Percentiles rank a stretch among this genome's conserved stretches.
Evolutionary conservation across 2,888 invertebrate species (phyloP).

Genomic region (Andricus curvator): DNA sequence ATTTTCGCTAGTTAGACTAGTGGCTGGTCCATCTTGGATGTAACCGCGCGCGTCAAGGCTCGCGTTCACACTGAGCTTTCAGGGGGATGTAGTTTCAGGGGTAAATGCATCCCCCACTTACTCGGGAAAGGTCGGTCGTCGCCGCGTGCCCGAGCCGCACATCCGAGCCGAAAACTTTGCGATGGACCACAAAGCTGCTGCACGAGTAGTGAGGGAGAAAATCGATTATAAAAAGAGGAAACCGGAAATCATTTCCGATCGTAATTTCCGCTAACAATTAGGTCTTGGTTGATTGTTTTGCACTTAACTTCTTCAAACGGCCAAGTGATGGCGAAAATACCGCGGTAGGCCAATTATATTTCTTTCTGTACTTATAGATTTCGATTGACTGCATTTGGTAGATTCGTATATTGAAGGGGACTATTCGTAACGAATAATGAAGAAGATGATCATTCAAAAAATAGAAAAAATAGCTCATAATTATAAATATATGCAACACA

Average conservation of each 20-base stretch:
- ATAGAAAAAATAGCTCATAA: too few species aligned
- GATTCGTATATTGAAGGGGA: not conserved
- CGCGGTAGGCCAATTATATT: not conserved
- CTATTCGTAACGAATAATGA: not conserved
- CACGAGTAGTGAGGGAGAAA: not conserved
- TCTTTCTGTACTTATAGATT: not conserved
- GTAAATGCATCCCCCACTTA: constrained; percentile 53
- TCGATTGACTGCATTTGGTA: not conserved
- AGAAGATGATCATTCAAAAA: too few species aligned
- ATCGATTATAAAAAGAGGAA: not conserved
- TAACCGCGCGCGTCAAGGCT: constrained; percentile 69
- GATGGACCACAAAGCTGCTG: constrained; percentile 33
- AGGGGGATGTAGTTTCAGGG: constrained; percentile 58
- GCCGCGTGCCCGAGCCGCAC: constrained; percentile 13
- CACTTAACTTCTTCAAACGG: not conserved
- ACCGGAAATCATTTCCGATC: constrained; percentile 7
- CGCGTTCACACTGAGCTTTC: constrained; percentile 72
- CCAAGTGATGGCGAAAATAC: not conserved
- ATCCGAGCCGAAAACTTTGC: constrained; percentile 4
- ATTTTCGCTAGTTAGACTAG: not conserved
- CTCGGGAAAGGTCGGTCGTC: constrained; percentile 42
- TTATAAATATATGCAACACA: too few species aligned
- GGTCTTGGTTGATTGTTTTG: constrained; percentile 2
- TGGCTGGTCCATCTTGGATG: not conserved
- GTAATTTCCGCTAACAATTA: constrained; percentile 3